These are phyloP conservation scores for Protobothrops mucrosquamatus DNA, from an alignment of 2,113 vertebrate species.

Conservation along the genomic window DNA sequence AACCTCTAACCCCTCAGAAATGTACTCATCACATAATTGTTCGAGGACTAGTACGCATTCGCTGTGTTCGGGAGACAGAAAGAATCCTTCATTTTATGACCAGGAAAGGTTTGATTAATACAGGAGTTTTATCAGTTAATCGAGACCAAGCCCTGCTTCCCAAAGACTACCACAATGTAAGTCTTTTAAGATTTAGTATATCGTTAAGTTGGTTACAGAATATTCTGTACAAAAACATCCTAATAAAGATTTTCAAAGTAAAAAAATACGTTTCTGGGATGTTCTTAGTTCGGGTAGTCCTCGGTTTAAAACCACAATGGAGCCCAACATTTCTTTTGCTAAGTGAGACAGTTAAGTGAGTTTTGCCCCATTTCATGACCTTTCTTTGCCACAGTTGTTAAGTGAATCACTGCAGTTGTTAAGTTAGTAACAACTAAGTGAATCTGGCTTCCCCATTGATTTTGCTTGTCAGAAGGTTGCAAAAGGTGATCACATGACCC, in stretches of 20 bases:
- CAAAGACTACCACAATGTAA: slow-evolving; percentile 81
- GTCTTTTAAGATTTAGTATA: slow-evolving; percentile 26
- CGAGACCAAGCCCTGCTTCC: slow-evolving; percentile 81
- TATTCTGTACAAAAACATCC: background rate
- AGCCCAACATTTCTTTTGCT: background rate
- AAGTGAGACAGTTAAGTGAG: no score
- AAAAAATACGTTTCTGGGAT: background rate
- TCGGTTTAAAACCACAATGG: background rate
- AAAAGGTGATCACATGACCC: no score
- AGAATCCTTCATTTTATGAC: slow-evolving; percentile 93
- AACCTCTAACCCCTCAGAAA: slow-evolving; percentile 86
- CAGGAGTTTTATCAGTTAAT: slow-evolving; percentile 81
- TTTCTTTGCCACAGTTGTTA: no score
- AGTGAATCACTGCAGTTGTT: no score
- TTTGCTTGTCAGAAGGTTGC: no score
- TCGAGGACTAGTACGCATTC: slow-evolving; percentile 89
- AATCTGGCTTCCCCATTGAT: no score
- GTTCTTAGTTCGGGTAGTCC: background rate
- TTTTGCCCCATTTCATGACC: no score
- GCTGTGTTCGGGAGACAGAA: slow-evolving; percentile 91
- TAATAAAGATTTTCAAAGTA: background rate
- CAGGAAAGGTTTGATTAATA: slow-evolving; percentile 95
- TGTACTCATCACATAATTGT: slow-evolving; percentile 88
- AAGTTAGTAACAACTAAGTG: no score
- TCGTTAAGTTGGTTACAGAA: background rate